Percentiles rank a stretch among this genome's conserved stretches.
phyloP scores from a whole-genome alignment of 2,113 vertebrate genomes.

The Tamias sibiricus region DNA sequence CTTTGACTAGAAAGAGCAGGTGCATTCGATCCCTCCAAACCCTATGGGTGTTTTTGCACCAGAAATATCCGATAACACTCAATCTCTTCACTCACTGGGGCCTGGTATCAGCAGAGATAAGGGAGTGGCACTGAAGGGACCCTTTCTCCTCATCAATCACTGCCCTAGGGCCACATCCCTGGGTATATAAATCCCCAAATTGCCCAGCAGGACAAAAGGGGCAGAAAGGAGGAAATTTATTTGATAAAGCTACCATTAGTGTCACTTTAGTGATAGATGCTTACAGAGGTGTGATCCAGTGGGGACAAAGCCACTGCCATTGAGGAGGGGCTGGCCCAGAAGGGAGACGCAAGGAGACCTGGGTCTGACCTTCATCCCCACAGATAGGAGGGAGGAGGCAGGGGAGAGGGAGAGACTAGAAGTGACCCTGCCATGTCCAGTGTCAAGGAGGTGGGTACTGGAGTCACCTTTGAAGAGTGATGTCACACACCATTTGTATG shows the following conservation, averaged over 20 bases:
- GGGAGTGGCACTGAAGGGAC: conserved; percentile 79
- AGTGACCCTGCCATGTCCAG: neutral
- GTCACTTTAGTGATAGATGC: conserved; percentile 73
- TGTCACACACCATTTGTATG: rapidly evolving
- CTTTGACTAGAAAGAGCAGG: conserved; percentile 84
- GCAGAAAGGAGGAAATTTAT: conserved; percentile 80
- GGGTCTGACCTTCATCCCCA: neutral
- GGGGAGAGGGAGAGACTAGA: neutral
- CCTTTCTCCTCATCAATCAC: conserved; percentile 84
- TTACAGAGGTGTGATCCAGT: conserved; percentile 47
- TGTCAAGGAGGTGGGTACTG: neutral
- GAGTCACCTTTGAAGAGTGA: neutral
- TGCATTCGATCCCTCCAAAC: conserved; percentile 72
- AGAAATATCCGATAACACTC: conserved; percentile 81
- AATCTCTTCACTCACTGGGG: conserved; percentile 47
- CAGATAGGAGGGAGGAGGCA: neutral
- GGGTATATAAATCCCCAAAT: conserved; percentile 82
- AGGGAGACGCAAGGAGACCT: neutral
- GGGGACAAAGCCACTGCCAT: conserved; percentile 56
- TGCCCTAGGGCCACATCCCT: conserved; percentile 79
- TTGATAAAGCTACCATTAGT: conserved; percentile 87
- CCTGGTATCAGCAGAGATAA: conserved; percentile 76
- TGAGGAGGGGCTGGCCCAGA: neutral
- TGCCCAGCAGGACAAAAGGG: conserved; percentile 50
- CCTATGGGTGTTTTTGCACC: conserved; percentile 77